Base-by-base conservation (phyloP, 2,888 invertebrate species). In the Standfussiana lucernea region DNA sequence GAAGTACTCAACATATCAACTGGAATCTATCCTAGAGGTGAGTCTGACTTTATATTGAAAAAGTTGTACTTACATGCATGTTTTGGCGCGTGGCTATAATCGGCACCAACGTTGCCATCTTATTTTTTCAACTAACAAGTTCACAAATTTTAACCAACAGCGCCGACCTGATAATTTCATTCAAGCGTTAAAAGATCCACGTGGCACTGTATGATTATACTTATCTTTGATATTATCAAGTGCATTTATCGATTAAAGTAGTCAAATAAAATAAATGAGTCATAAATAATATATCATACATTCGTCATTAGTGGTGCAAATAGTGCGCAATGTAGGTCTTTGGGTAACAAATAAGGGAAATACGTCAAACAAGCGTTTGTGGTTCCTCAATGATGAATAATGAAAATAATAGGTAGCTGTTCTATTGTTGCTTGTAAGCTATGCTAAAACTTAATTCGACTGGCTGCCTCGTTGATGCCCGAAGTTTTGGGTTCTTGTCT, bases 1-100 rank as follows among this genome's bases (percentile, higher is more conserved):
- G 97, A 98, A 91, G 97, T 98, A 32, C 97, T 98, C 67, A 99
- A 99, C 92, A 97, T 99, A 50, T 99, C 99, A 0, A 99, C 98
- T 5, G 99, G 99, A 68, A 98, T 98, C 87, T 98, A 98, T 91
- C 97, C 98, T 47, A 97, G 97, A 91, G 97, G 97, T 94, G 83
- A 92, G 64, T 79, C 24, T 32, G 28, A 65, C 65, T 80, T 47
- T 50, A 18, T 42, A 62, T 50, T 75, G 11, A 42, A 62, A 24
- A 35, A 64, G 2, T 37, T 37, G 7, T 40, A 15, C n/a, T n/a
- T n/a, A n/a, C n/a, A 64, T 64, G 62, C 7, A 35, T 64, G 15
- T 40, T 40, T 64, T 40, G 37, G 62, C 62, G n/a, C 21, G 62
- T 40, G n/a, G 62, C 37, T 15, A 59, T 7, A 32, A 59, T 21